Evolutionary conservation across 2,113 vertebrate genomes (phyloP).

Genomic region (Clarias macrocephalus): DNA sequence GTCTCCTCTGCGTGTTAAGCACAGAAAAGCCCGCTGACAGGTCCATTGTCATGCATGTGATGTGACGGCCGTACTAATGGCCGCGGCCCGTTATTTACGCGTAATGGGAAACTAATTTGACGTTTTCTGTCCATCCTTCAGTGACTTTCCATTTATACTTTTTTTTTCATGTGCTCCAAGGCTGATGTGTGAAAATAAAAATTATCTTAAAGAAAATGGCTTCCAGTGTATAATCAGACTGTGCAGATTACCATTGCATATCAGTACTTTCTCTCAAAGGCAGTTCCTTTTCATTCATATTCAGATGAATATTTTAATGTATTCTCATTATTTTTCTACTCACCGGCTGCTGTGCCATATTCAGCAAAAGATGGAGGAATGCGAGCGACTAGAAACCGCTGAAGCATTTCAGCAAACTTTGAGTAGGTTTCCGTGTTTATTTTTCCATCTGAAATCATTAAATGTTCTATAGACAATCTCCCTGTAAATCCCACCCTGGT

Average conservation of each 20-base stretch:
- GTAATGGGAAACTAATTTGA: conserved; percentile 56
- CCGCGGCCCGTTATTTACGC: conserved; percentile 44
- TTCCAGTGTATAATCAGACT: conserved; percentile 13
- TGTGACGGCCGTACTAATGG: conserved; percentile 45
- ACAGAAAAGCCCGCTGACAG: conserved; percentile 43
- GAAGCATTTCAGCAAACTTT: not conserved
- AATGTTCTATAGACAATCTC: not conserved
- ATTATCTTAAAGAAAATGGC: conserved; percentile 15
- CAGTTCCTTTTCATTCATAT: not conserved
- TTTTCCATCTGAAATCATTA: not conserved
- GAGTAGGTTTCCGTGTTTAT: not conserved
- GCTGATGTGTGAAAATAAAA: not conserved
- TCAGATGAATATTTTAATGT: conserved; percentile 10
- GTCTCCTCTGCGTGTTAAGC: conserved; percentile 32
- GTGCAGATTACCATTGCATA: not conserved
- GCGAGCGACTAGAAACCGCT: not conserved
- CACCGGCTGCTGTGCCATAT: not conserved
- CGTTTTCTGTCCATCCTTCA: conserved; percentile 45
- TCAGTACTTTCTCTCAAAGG: not conserved
- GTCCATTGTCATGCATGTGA: conserved; percentile 46
- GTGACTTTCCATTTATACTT: conserved; percentile 18
- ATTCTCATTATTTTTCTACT: not conserved
- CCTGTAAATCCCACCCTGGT: not conserved
- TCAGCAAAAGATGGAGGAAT: not conserved
- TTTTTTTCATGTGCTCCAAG: not conserved